Evolutionary conservation across 2,797 vertebrate genomes (phyloP).

Genomic region (Corythornis leucogaster): DNA sequence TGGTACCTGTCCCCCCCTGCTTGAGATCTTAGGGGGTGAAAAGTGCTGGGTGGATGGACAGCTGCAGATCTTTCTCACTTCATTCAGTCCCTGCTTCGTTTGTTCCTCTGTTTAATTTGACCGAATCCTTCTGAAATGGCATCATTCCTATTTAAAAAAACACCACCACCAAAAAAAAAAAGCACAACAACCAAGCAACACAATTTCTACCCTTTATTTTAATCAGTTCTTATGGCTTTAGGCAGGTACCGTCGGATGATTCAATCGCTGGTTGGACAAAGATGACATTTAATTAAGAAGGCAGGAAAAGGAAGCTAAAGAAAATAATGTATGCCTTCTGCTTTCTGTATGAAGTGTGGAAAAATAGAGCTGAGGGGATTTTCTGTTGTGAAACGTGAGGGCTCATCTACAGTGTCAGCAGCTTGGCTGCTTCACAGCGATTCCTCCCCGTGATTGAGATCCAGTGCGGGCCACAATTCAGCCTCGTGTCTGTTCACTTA

Average conservation of each 20-base stretch:
- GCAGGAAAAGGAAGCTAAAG: neutral
- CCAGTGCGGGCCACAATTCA: neutral
- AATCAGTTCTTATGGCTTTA: neutral
- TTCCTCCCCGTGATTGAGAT: neutral
- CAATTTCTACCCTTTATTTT: slow-evolving; percentile 6
- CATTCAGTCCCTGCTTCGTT: neutral
- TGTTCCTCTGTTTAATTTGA: neutral
- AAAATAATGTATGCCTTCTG: neutral
- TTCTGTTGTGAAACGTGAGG: neutral
- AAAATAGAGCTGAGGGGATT: neutral
- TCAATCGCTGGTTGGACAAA: slow-evolving; percentile 17
- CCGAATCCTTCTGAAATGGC: neutral
- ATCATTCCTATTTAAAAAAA: neutral
- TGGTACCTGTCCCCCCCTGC: neutral
- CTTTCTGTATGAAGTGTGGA: neutral
- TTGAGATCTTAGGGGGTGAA: rapidly evolving
- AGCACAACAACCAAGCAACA: too few relatives aligned
- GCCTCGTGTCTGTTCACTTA: neutral
- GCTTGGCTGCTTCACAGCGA: neutral
- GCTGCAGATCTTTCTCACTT: neutral
- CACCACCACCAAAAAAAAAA: neutral
- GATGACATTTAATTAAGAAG: slow-evolving; percentile 65
- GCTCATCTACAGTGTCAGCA: neutral
- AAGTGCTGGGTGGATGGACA: neutral
- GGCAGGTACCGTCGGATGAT: slow-evolving; percentile 26